Base-by-base conservation (phyloP, 2,888 invertebrate species). In the Drosophila meridionalis region DNA sequence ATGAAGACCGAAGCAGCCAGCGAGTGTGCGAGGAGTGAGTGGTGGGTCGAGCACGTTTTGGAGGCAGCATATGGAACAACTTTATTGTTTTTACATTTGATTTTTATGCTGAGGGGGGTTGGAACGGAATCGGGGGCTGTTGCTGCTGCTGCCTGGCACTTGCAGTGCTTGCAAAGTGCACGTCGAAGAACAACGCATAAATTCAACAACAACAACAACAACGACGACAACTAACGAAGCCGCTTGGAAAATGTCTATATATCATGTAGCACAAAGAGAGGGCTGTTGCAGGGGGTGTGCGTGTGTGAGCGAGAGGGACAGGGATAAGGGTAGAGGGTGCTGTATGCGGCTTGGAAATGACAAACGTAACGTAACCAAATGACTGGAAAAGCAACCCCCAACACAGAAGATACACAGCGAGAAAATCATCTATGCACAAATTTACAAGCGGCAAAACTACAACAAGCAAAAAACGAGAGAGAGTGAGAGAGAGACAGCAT, bases 41-140 rank as follows among this genome's bases (percentile, higher is more conserved):
- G 14, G 36, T 9, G 50, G 61, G 66, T 47, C 59, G 47, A 45
- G 48, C 67, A 53, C 12, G 72, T 42, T 30, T 53, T 28, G 26
- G 26, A 36, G 56, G 43, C 59, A 81, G 82, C 85, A 89, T 85
- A 85, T 89, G 85, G 82, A 82, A 79, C 70, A 77, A 82, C 77
- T 82, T 87, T 89, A 87, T 84, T 89, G 90, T 86, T 86, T 80
- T 87, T 87, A 73, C 88, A 86, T 86, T 89, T 86, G 80, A 80
- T 76, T 84, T 84, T 76, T 60, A 59, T 75, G 69, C 47, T 59
- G 14, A 20, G 28, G 53, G 8, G 30, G 53, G 48, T 8, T 3
- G 50, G 14, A 45, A 5, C 4, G 9, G 36, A 2, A 43, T 50
- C 20, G 28, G 34, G 62, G 14, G 42, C 20, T 20, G 20, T 1